Conservation (phyloP, 2,888 invertebrate species). For the Pyrrhosoma nymphula region DNA sequence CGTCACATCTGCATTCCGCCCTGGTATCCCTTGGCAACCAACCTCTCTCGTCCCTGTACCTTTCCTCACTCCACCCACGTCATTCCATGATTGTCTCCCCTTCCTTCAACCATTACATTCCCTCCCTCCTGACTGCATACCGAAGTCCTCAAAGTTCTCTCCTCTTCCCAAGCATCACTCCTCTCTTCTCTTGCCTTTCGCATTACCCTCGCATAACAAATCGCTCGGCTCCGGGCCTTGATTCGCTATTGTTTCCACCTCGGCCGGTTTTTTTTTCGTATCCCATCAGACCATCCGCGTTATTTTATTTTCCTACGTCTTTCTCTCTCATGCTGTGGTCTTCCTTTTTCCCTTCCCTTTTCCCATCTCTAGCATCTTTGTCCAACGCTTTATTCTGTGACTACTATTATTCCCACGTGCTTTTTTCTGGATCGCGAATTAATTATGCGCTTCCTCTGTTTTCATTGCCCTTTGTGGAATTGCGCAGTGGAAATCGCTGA, state of each 20-base stretch:
- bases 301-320: not conserved
- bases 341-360: not conserved
- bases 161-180: not conserved
- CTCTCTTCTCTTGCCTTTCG: not conserved
- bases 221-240: not conserved
- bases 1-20: conserved; percentile 40
- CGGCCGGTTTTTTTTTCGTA: not conserved
- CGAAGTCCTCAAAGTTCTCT: not conserved
- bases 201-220: not conserved
- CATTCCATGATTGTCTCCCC: not conserved
- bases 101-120: not conserved
- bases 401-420: not conserved
- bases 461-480: no score
- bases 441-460: no score
- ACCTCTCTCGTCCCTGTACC: not conserved
- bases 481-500: no score
- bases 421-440: not conserved
- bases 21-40: conserved; percentile 33
- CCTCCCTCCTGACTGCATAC: not conserved
- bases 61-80: not conserved
- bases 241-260: conserved; percentile 15
- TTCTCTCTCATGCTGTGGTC: not conserved
- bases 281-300: not conserved
- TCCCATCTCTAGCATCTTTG: not conserved
- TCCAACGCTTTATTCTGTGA: no score